phyloP scores from a whole-genome alignment of 2,888 invertebrate species.

The Glyphotaelius pellucidus region DNA sequence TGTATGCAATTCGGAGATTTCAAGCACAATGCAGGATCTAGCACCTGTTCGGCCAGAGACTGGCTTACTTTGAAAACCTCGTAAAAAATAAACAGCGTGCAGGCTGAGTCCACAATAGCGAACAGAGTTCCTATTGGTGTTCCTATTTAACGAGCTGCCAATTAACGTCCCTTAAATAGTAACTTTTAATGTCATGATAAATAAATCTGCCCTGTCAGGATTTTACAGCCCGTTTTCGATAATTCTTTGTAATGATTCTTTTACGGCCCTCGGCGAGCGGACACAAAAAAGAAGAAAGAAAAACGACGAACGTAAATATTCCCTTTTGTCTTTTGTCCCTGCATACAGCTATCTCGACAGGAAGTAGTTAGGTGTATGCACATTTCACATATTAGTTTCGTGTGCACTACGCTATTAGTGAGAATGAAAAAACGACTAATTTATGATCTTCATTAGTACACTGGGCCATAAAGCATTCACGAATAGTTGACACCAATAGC shows the following conservation, averaged over 20 bases:
- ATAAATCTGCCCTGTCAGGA: conserved; percentile 50
- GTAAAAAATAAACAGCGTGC: not conserved
- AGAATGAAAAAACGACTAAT: not conserved
- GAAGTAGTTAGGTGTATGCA: not conserved
- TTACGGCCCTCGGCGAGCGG: not conserved
- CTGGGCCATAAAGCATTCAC: not conserved
- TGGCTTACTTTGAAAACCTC: not conserved
- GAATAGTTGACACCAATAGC: not conserved
- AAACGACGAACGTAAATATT: not conserved
- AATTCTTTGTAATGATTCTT: conserved; percentile 32
- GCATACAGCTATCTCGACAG: not conserved
- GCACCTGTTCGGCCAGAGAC: conserved; percentile 12
- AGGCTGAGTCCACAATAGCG: not conserved
- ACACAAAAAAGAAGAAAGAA: not conserved
- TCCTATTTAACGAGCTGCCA: conserved; percentile 54
- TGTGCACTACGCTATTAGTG: not conserved
- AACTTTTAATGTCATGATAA: conserved; percentile 45
- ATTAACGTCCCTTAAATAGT: conserved; percentile 61
- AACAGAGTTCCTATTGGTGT: not conserved
- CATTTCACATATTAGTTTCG: not conserved
- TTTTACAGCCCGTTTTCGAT: conserved; percentile 36
- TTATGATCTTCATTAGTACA: not conserved
- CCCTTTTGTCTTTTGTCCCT: conserved; percentile 5
- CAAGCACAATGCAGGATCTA: not conserved
- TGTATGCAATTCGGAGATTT: conserved; percentile 16